Evolutionary conservation across 1,140 invertebrate genomes (phyloP).

Genomic region (Zaprionus lachaisei): DNA sequence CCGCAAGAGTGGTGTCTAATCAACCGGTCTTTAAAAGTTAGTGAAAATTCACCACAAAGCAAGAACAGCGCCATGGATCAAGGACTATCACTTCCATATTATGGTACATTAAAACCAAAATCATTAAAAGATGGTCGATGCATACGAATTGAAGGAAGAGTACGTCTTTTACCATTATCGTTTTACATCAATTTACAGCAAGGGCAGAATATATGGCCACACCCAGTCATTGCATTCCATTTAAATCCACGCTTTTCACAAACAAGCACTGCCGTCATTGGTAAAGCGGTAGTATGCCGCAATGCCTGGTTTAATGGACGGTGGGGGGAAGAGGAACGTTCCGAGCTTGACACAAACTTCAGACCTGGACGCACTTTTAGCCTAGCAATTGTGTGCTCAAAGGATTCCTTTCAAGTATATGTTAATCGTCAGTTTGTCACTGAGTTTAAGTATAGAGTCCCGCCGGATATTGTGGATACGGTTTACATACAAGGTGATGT

Average conservation of each 20-base stretch:
- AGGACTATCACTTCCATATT: slow-evolving; percentile 73
- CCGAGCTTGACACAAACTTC: slow-evolving; percentile 84
- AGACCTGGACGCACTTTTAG: slow-evolving; percentile 84
- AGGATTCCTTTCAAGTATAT: slow-evolving; percentile 84
- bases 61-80: slow-evolving; percentile 25
- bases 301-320: slow-evolving; percentile 85
- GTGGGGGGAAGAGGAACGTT: slow-evolving; percentile 85
- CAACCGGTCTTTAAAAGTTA: slow-evolving; percentile 26
- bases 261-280: slow-evolving; percentile 67
- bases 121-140: slow-evolving; percentile 85
- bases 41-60: slow-evolving; percentile 33
- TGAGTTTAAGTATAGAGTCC: slow-evolving; percentile 81
- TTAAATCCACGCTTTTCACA: slow-evolving; percentile 88
- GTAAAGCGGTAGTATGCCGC: slow-evolving; percentile 84
- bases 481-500: slow-evolving; percentile 85
- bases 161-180: slow-evolving; percentile 88
- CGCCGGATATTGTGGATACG: slow-evolving; percentile 79
- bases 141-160: slow-evolving; percentile 86
- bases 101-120: slow-evolving; percentile 59
- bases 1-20: slow-evolving; percentile 70
- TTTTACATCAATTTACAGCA: slow-evolving; percentile 90
- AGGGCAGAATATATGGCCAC: slow-evolving; percentile 87
- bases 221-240: slow-evolving; percentile 87
- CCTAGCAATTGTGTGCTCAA: slow-evolving; percentile 79
- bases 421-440: slow-evolving; percentile 84